phyloP scores from a whole-genome alignment of 2,797 vertebrate species.

The Hippopotamyrus pictus region DNA sequence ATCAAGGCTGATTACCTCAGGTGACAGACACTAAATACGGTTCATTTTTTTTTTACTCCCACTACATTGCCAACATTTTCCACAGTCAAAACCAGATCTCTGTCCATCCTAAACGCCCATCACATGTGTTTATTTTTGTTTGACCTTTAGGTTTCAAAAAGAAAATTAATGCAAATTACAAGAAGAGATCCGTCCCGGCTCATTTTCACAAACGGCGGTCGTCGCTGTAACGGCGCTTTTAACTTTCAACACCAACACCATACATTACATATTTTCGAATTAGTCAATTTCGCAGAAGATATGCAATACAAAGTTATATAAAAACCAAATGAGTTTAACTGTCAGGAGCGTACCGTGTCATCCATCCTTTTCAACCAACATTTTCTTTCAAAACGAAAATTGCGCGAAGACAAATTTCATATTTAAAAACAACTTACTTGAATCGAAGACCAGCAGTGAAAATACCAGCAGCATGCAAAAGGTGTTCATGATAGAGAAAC shows the following conservation, averaged over 20 bases:
- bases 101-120: not conserved
- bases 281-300: not conserved
- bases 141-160: not conserved
- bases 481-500: conserved; percentile 27
- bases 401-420: not conserved
- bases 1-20: not conserved
- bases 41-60: not conserved
- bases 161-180: not conserved
- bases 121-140: not conserved
- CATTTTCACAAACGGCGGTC: not conserved
- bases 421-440: conserved; percentile 32
- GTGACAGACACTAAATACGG: not conserved
- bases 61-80: not conserved
- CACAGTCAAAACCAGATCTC: not conserved
- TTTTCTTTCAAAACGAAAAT: not conserved
- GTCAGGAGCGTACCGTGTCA: not conserved
- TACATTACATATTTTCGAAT: not conserved
- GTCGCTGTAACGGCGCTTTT: not conserved
- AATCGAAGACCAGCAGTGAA: conserved; percentile 22
- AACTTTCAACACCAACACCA: not conserved
- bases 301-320: not conserved
- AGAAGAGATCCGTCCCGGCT: not conserved
- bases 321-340: not conserved
- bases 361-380: not conserved
- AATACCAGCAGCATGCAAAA: conserved; percentile 19